A percentile compares a stretch with the other conserved stretches of the same genome.
phyloP scores from a whole-genome alignment of 2,797 vertebrate species.

The Adrianichthys oophorus region DNA sequence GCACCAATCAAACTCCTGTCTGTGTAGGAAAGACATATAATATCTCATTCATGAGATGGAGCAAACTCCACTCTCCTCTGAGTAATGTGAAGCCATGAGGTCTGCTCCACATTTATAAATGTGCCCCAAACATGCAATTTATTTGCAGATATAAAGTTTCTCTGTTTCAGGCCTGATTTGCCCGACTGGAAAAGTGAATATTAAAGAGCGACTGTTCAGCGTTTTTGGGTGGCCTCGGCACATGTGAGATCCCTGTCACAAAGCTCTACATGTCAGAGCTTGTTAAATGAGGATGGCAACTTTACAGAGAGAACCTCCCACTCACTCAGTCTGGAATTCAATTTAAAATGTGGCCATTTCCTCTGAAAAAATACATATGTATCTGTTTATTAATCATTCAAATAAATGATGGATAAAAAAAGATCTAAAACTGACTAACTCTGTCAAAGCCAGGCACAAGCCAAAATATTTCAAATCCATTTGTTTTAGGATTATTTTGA shows the following conservation, averaged over 20 bases:
- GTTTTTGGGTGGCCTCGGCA: conserved; percentile 70
- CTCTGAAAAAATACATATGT: neutral
- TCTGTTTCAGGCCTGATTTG: conserved; percentile 66
- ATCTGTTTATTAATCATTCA: too few relatives aligned
- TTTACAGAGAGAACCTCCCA: conserved; percentile 23
- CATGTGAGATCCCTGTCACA: conserved; percentile 47
- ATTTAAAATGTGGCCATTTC: conserved; percentile 22
- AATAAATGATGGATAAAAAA: too few relatives aligned
- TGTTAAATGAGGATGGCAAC: conserved; percentile 56
- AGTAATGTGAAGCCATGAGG: conserved; percentile 48
- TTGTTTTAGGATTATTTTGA: too few relatives aligned
- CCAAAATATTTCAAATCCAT: too few relatives aligned
- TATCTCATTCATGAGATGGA: conserved; percentile 43
- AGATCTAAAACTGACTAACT: too few relatives aligned
- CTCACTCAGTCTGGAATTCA: conserved; percentile 46
- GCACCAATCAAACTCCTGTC: conserved; percentile 40
- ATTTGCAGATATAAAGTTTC: conserved; percentile 74
- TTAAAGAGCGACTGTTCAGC: conserved; percentile 64
- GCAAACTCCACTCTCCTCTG: conserved; percentile 40
- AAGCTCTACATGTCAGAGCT: conserved; percentile 24
- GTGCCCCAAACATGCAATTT: conserved; percentile 63
- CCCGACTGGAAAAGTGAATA: conserved; percentile 75
- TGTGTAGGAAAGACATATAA: conserved; percentile 24
- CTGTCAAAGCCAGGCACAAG: too few relatives aligned
- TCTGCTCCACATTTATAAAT: conserved; percentile 56